Evolutionary conservation across 2,888 invertebrate species (phyloP).

Genomic region (Drosophila prolongata): DNA sequence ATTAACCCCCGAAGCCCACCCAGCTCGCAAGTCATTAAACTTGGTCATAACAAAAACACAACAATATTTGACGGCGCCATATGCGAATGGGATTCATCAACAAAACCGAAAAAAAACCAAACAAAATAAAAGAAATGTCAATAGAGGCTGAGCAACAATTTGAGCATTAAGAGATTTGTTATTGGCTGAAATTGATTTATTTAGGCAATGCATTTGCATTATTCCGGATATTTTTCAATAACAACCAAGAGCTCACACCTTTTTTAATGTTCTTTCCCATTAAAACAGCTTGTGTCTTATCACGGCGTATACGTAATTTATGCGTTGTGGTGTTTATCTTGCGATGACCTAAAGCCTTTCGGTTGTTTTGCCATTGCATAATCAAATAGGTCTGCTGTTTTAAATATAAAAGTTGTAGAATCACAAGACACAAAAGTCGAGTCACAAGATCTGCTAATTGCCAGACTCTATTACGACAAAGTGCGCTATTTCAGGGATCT

Average conservation of each 20-base stretch:
- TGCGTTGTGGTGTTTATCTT: conserved; percentile 10
- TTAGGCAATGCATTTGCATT: conserved; percentile 29
- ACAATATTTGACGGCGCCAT: conserved; percentile 13
- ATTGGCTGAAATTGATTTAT: conserved; percentile 22
- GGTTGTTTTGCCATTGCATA: conserved; percentile 17
- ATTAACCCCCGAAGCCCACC: conserved; percentile 6
- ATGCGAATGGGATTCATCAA: conserved; percentile 8
- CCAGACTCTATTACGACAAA: neutral
- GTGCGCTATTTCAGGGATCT: neutral
- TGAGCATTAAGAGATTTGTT: conserved; percentile 11
- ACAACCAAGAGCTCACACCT: conserved; percentile 1
- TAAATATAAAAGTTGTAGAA: neutral
- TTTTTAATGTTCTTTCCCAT: neutral
- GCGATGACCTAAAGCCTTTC: neutral
- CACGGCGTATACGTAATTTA: conserved; percentile 29
- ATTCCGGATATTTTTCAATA: conserved; percentile 5
- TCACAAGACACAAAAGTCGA: conserved; percentile 1
- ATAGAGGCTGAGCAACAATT: conserved; percentile 1
- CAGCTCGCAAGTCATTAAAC: conserved; percentile 22
- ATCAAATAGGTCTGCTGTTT: neutral
- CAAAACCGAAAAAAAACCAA: neutral
- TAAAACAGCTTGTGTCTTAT: conserved; percentile 3
- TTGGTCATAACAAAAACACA: conserved; percentile 22
- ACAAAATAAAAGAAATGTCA: neutral
- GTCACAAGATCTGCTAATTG: conserved; percentile 23